Percentiles rank a stretch among this genome's conserved stretches.
These are phyloP conservation scores for Tiliacea citrago DNA, from an alignment of 2,888 invertebrate species.

Conservation along the genomic window DNA sequence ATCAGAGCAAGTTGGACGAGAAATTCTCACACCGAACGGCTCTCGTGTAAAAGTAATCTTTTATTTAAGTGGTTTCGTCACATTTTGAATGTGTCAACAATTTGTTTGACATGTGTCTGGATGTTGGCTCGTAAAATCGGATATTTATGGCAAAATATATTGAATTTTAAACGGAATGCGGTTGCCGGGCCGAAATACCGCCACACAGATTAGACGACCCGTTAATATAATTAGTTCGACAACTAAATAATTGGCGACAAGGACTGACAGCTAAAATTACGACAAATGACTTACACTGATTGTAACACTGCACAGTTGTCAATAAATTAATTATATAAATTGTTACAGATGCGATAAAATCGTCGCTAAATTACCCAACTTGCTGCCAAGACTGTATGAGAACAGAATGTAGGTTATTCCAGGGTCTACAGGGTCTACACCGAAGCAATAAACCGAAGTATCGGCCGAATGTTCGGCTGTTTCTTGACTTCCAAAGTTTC, in stretches of 20 bases:
- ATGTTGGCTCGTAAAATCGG: constrained; percentile 80
- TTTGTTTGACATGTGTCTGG: constrained; percentile 87
- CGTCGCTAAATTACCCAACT: constrained; percentile 14
- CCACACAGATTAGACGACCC: constrained; percentile 59
- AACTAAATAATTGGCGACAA: constrained; percentile 59
- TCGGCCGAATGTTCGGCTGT: too few species aligned
- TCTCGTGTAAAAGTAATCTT: constrained; percentile 68
- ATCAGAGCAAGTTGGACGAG: constrained; percentile 33
- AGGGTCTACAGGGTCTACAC: too few species aligned
- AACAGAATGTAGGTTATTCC: not conserved
- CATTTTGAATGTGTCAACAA: constrained; percentile 83
- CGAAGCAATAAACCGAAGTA: too few species aligned
- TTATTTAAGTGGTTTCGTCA: constrained; percentile 80
- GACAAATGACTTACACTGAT: constrained; percentile 56
- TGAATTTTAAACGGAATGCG: constrained; percentile 81
- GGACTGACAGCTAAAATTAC: constrained; percentile 47
- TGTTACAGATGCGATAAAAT: constrained; percentile 53
- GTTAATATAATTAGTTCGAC: constrained; percentile 63
- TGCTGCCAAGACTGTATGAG: constrained; percentile 17
- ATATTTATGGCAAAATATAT: constrained; percentile 85
- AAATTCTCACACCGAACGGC: constrained; percentile 63
- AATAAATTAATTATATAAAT: constrained; percentile 54
- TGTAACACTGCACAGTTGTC: constrained; percentile 44
- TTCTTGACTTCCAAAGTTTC: too few species aligned
- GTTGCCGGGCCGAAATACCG: constrained; percentile 61